Base-by-base conservation (phyloP, 2,888 invertebrate genomes). In the Eupithecia vulgata region DNA sequence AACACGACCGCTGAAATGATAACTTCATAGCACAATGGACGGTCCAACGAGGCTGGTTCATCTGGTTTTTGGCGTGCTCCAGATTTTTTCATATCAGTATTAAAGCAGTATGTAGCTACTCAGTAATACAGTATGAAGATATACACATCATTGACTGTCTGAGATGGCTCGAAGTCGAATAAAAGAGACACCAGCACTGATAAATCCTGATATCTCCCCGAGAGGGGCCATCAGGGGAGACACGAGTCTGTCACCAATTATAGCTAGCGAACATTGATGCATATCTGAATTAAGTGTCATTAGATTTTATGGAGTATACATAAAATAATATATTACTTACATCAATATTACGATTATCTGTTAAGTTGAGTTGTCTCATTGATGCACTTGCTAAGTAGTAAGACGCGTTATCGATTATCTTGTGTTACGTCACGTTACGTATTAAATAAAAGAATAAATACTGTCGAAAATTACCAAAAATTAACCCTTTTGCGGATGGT, bases 1-100 rank as follows among this genome's bases (percentile, higher is more conserved):
- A 75, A 75, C 80, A 82, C 78, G 79, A 68, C 69, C 75, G 68
- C 71, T 77, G 72, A 75, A 74, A 76, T 75, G 75, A 79, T 77
- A 77, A 73, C 76, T 76, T 76, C 71, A 76, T 76, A 78, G 72
- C 73, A 72, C 73, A 75, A 73, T 74, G 72, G 75, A 52, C 30
- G 65, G 59, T 75, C 70, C 68, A 68, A 65, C 70, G 62, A 61
- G 61, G 34, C 21, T 62, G 42, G 72, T 25, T 59, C 45, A 48
- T 37, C 75, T 68, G 72, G 70, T 72, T 74, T 34, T 64, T 61
- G 48, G 37, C 59, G 37, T 68, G 52, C 65, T 57, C 68, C 65
- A 65, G 57, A 69, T 71, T 45, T 59, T 42, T 65, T 42, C 25
- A 35, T 42, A 21, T 37, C 12, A 37, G 25, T 34, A 64, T 64